Conservation (phyloP, 2,888 invertebrate genomes). For the Acrocyrtus sp. region DNA sequence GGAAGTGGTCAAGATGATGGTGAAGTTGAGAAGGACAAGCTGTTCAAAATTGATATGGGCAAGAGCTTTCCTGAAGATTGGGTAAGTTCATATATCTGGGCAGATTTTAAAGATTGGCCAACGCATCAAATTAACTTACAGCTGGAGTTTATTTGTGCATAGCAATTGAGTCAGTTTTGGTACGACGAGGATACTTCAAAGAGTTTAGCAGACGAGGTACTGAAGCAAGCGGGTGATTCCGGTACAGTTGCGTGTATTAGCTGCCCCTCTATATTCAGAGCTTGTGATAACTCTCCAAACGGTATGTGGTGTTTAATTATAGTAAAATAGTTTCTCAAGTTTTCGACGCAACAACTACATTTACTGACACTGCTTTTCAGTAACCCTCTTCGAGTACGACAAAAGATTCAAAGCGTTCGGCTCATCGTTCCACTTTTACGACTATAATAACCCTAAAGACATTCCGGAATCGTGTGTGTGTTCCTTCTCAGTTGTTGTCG, state of each 20-base stretch:
- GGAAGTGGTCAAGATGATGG: constrained; percentile 67
- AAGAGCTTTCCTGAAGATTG: constrained; percentile 79
- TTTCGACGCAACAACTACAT: not conserved
- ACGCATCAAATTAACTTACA: no score
- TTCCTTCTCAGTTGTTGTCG: constrained; percentile 84
- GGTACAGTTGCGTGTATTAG: constrained; percentile 85
- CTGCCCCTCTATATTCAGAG: constrained; percentile 85
- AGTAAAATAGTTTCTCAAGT: not conserved
- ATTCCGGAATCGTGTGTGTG: constrained; percentile 72
- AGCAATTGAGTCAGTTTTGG: constrained; percentile 99
- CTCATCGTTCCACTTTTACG: constrained; percentile 84
- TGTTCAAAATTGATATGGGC: constrained; percentile 51
- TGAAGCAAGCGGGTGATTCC: constrained; percentile 69
- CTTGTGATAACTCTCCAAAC: constrained; percentile 64
- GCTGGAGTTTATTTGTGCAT: constrained; percentile 54
- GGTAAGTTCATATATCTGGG: constrained; percentile 70
- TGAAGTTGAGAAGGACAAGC: constrained; percentile 5
- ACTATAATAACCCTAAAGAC: constrained; percentile 83
- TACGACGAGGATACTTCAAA: constrained; percentile 85
- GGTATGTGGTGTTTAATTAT: constrained; percentile 17
- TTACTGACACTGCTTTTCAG: constrained; percentile 69
- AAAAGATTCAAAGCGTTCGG: constrained; percentile 82
- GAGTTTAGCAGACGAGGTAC: constrained; percentile 75
- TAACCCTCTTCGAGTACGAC: constrained; percentile 85
- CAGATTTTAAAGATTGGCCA: not conserved